Percentiles rank a stretch among this genome's conserved stretches.
These are phyloP conservation scores for Meiosimyza platycephala DNA, from an alignment of 2,888 invertebrate genomes.

Conservation along the genomic window DNA sequence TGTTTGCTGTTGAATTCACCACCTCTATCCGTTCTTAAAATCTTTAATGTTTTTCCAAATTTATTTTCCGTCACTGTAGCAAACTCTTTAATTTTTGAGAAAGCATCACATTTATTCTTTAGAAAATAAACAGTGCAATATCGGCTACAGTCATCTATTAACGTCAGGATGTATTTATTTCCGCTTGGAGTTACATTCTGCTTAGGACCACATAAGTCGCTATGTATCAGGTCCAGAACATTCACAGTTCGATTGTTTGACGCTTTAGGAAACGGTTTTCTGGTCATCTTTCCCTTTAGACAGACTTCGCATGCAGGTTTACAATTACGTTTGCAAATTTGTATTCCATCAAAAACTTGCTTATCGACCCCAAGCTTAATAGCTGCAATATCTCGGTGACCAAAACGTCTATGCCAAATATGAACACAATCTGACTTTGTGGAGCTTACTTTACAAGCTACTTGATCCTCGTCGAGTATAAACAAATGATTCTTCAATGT, in stretches of 20 bases:
- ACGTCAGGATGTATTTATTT: constrained; percentile 1
- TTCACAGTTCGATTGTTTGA: background rate
- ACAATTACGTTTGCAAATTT: too few species aligned
- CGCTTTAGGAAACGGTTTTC: constrained; percentile 12
- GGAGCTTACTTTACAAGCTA: background rate
- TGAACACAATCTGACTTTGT: too few species aligned
- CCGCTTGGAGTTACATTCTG: constrained; percentile 13
- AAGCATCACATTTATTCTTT: too few species aligned
- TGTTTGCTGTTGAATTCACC: constrained; percentile 5
- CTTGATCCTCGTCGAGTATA: too few species aligned
- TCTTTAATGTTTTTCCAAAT: background rate
- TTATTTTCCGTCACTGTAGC: background rate
- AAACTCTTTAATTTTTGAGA: constrained; percentile 18
- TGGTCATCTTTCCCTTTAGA: background rate
- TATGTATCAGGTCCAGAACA: constrained; percentile 10
- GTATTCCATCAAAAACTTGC: too few species aligned
- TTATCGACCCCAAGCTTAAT: too few species aligned
- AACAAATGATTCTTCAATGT: too few species aligned
- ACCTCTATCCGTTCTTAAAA: background rate
- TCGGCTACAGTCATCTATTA: too few species aligned
- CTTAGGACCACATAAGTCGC: constrained; percentile 24
- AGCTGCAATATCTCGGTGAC: too few species aligned
- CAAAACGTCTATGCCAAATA: too few species aligned
- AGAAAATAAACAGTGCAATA: too few species aligned
- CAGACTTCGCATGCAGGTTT: too few species aligned